phyloP scores from a whole-genome alignment of 1,140 invertebrate genomes.

The Papilio xuthus region DNA sequence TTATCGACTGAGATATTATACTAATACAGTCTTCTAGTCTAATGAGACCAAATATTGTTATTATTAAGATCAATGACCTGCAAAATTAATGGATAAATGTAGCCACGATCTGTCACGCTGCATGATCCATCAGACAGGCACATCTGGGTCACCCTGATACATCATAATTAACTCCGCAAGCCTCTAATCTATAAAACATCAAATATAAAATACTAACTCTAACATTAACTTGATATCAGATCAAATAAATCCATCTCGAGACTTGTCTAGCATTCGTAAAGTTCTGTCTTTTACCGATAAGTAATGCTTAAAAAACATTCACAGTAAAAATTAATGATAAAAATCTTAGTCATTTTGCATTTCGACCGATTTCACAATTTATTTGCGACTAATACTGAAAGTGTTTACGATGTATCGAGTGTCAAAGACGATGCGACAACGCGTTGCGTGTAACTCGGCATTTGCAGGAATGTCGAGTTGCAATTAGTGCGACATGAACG shows the following conservation, averaged over 20 bases:
- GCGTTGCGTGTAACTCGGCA: background rate
- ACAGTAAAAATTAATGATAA: no score
- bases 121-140: slow-evolving; percentile 13
- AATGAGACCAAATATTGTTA: background rate
- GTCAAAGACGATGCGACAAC: background rate
- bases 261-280: no score
- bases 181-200: background rate
- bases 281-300: no score
- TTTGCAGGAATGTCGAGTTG: slow-evolving; percentile 10
- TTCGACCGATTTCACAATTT: background rate
- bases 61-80: slow-evolving; percentile 10
- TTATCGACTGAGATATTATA: background rate
- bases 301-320: no score
- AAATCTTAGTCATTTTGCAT: background rate
- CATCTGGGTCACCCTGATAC: slow-evolving; percentile 31
- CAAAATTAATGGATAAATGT: slow-evolving; percentile 13
- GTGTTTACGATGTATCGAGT: background rate
- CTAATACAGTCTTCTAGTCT: background rate
- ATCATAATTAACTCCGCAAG: slow-evolving; percentile 11
- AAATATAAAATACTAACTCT: background rate
- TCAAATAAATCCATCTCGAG: no score
- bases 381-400: background rate
- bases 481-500: background rate
- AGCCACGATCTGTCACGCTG: slow-evolving; percentile 4
- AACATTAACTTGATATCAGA: no score